Evolutionary conservation across 2,888 invertebrate species (phyloP), one percentile per base, ranked within the genome.

Genomic region (Tridacna gigas): DNA sequence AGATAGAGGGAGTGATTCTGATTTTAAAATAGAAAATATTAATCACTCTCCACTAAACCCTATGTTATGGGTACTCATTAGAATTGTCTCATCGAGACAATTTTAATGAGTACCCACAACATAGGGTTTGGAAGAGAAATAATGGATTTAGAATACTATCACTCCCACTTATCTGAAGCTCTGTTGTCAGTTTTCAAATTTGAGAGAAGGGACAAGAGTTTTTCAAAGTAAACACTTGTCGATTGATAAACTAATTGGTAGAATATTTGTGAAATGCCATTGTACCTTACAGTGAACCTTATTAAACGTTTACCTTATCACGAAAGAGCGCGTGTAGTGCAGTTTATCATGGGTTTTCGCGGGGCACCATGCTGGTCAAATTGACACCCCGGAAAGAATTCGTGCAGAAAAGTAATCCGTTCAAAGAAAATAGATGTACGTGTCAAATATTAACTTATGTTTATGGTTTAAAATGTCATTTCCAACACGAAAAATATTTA

Each of bases 361-460:
- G 71, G 12, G 26, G 66, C 45, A 25, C 60, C 81, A 77, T 26
- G 77, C 81, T 67, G 81, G n/a, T 65, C 15, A 26, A 12, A 56
- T 20, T 74, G 81, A 81, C 77, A 77, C 65, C 51, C 47, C 28
- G 11, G 81, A 47, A 61, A 9, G 61, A 67, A 73, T 79, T 79
- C 79, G 83, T 83, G 76, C 77, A 79, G 48, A 65, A n/a, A 45
- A 22, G 79, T 79, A 83, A 79, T 79, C 83, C 26, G 26, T 37
- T 69, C 60, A 37, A 60, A 26, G n/a, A 28, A 22, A 45, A 51
- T 69, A 26, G 56, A 77, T 77, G 51, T 67, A 67, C 77, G 67
- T 77, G 77, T 69, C 77, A 77, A 48, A 47, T 51, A 71, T 71
- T 71, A 20, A 71, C 56, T 56, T 20, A 56, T 56, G 56, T 56